Evolutionary conservation across 2,797 vertebrate species (phyloP), one percentile per base, ranked within the genome.

Genomic region (Falco cherrug): DNA sequence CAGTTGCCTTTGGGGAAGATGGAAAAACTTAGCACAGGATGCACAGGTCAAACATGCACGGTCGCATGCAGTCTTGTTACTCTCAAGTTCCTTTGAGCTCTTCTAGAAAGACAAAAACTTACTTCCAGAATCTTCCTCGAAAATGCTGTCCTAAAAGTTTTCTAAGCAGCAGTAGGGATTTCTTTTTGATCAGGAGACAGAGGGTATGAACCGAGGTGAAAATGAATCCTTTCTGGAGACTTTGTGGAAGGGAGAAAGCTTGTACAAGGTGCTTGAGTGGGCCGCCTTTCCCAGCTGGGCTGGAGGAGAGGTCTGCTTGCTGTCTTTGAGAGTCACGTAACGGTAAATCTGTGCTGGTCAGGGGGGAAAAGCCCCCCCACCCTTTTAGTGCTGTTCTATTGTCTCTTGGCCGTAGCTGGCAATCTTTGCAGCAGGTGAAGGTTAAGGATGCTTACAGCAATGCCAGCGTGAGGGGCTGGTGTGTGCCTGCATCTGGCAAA

Each of bases 391-490:
- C 8, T 61, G 9, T 9, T 28, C 13, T 76, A n/a, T 16, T 51
- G 61, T 9, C 39, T 70, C 39, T 78, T 50, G 50, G 51, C 39
- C 8, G 0, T 59, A 51, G 39, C 0, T 59, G 68, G 14, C 19
- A 16, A 13, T 19, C 70, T 87, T 10, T 73, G 47, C 51, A 70
- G 85, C 45, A 41, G 50, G 21, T 60, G 53, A 51, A 14, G 0
- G 0, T 8, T 43, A 10, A 28, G 89, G 26, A 16, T 24, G 33
- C 61, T 33, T 9, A 5, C 15, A 60, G 74, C 67, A 61, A 7
- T 20, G 63, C 16, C 79, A 48, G 25, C 1, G 0, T 2, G n/a
- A 18, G 24, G 41, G 37, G 3, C 57, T 24, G 1, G 39, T 4
- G 18, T 29, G 18, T 33, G 22, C 5, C 78, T 29, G 12, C 33